Evolutionary conservation across 2,797 vertebrate species (phyloP).

Genomic region (Ctenochaetus hawaiiensis): DNA sequence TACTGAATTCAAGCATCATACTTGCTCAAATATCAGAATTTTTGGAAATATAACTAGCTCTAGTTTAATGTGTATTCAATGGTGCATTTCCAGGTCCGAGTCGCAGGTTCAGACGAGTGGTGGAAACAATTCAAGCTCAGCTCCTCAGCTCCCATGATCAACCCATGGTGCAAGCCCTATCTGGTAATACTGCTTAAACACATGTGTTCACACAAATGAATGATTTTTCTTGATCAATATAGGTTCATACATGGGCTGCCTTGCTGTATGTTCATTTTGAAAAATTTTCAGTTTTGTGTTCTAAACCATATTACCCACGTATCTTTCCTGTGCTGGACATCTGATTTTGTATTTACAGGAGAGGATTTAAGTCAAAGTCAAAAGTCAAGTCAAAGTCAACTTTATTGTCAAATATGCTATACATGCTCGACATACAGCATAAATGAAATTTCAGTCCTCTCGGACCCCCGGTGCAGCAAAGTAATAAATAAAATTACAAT

Average conservation of each 20-base stretch:
- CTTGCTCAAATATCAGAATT: too few relatives aligned
- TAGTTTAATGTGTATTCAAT: neutral
- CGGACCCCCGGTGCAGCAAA: too few relatives aligned
- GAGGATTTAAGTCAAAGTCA: too few relatives aligned
- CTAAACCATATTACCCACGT: neutral
- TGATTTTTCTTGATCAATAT: neutral
- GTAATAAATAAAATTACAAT: too few relatives aligned
- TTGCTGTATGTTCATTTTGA: neutral
- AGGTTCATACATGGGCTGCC: neutral
- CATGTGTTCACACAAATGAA: neutral
- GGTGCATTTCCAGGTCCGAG: conserved; percentile 87
- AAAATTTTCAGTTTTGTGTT: neutral
- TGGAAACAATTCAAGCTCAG: conserved; percentile 96
- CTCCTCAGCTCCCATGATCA: conserved; percentile 95
- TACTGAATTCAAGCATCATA: too few relatives aligned
- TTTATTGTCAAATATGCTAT: too few relatives aligned
- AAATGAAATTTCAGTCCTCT: too few relatives aligned
- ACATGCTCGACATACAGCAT: too few relatives aligned
- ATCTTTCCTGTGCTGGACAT: neutral
- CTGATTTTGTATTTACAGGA: neutral
- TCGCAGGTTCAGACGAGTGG: conserved; percentile 94
- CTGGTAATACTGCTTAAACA: conserved; percentile 84
- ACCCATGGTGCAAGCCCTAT: conserved; percentile 90
- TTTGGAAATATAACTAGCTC: too few relatives aligned
- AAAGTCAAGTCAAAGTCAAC: too few relatives aligned